Conservation (phyloP, 2,888 invertebrate species). For the Spisula subtruncata region DNA sequence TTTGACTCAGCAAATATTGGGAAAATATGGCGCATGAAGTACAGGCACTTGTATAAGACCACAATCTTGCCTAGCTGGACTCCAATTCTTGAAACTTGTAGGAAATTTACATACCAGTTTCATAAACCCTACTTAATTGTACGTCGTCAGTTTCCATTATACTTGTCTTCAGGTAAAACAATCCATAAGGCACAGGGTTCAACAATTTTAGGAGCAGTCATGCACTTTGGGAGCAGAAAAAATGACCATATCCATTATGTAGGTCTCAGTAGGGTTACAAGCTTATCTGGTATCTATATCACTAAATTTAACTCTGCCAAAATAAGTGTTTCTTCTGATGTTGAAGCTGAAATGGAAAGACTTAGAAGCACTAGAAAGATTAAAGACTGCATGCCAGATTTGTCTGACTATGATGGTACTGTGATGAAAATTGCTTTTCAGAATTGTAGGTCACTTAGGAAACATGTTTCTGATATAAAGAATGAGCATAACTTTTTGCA, state of each 20-base stretch:
- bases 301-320: slow-evolving; percentile 53
- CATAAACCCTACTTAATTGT: slow-evolving; percentile 51
- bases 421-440: neutral
- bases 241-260: slow-evolving; percentile 69
- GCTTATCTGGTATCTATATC: slow-evolving; percentile 52
- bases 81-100: slow-evolving; percentile 49
- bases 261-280: slow-evolving; percentile 67
- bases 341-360: slow-evolving; percentile 60
- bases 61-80: slow-evolving; percentile 28
- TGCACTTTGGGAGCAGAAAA: slow-evolving; percentile 63
- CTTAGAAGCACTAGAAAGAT: slow-evolving; percentile 32
- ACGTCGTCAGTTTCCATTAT: slow-evolving; percentile 68
- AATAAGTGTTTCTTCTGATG: slow-evolving; percentile 49
- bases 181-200: slow-evolving; percentile 71
- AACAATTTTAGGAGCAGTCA: slow-evolving; percentile 56
- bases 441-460: slow-evolving; percentile 26
- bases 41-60: slow-evolving; percentile 57
- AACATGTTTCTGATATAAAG: slow-evolving; percentile 54
- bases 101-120: slow-evolving; percentile 46
- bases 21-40: slow-evolving; percentile 36
- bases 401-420: slow-evolving; percentile 24
- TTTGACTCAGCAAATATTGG: slow-evolving; percentile 65
- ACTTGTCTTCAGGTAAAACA: slow-evolving; percentile 67
- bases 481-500: slow-evolving; percentile 32
- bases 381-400: neutral